Percentiles rank a stretch among this genome's conserved stretches.
Evolutionary conservation across 2,888 invertebrate species (phyloP).

Genomic region (Trypoxylon attenuatum): DNA sequence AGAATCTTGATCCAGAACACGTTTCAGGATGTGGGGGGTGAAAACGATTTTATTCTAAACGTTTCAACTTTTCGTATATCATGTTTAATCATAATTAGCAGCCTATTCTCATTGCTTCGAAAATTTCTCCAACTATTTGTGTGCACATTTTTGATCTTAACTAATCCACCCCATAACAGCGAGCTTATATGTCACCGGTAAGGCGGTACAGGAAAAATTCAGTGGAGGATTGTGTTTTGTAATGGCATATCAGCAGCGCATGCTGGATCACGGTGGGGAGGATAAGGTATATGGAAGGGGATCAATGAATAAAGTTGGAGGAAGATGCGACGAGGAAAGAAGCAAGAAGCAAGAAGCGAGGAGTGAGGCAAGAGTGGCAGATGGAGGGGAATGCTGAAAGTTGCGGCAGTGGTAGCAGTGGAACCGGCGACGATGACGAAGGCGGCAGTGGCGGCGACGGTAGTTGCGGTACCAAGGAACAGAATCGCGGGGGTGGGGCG

Average conservation of each 20-base stretch:
- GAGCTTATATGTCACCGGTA: too few relatives aligned
- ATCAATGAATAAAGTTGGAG: constrained; percentile 71
- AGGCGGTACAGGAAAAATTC: background rate
- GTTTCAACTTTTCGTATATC: too few relatives aligned
- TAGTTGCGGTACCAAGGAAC: constrained; percentile 50
- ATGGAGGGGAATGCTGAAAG: background rate
- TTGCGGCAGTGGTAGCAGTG: constrained; percentile 1
- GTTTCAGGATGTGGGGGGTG: too few relatives aligned
- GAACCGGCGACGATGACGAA: constrained; percentile 3
- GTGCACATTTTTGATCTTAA: too few relatives aligned
- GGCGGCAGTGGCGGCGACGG: constrained; percentile 46
- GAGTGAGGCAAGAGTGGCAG: background rate
- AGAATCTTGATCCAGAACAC: too few relatives aligned
- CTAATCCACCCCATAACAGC: too few relatives aligned
- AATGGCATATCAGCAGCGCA: constrained; percentile 21
- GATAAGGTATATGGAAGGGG: constrained; percentile 82
- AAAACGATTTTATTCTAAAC: too few relatives aligned
- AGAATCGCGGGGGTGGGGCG: constrained; percentile 60
- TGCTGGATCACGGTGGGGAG: background rate
- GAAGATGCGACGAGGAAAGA: constrained; percentile 16
- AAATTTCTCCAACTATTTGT: too few relatives aligned
- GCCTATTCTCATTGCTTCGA: too few relatives aligned
- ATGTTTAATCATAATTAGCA: too few relatives aligned
- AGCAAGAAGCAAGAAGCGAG: constrained; percentile 40
- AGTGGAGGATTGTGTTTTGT: constrained; percentile 16